Percentiles rank a stretch among this genome's conserved stretches.
Evolutionary conservation across 1,140 invertebrate species (phyloP).

Genomic region (Bursaphelenchus mucronatus): DNA sequence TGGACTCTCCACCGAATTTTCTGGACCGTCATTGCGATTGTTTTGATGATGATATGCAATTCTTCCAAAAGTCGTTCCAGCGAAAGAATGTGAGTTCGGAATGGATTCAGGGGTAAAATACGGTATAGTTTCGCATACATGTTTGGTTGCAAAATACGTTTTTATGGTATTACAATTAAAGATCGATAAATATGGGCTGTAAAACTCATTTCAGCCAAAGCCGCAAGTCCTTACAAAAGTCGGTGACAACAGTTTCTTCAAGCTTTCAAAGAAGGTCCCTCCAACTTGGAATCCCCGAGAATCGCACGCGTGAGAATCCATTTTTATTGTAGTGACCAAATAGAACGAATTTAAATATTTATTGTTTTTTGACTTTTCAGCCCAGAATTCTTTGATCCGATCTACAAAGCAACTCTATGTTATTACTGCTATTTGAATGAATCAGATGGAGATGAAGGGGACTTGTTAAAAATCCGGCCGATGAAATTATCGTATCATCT

Average conservation of each 20-base stretch:
- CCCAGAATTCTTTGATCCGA: conserved; percentile 33
- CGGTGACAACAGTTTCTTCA: conserved; percentile 16
- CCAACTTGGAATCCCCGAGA: conserved; percentile 10
- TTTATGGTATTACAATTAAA: not conserved
- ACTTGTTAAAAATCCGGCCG: conserved; percentile 36
- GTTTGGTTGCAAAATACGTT: not conserved
- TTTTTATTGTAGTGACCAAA: not conserved
- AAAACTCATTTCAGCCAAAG: conserved; percentile 18
- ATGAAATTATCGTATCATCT: conserved; percentile 39
- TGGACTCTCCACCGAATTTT: conserved; percentile 18
- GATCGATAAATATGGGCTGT: no score
- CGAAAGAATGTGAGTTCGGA: conserved; percentile 12
- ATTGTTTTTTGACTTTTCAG: conserved; percentile 22
- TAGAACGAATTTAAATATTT: conserved; percentile 14
- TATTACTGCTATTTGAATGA: conserved; percentile 34
- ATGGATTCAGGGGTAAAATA: not conserved
- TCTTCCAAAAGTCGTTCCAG: conserved; percentile 24
- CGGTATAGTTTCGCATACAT: no score
- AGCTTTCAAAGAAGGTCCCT: conserved; percentile 17
- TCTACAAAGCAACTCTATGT: conserved; percentile 37
- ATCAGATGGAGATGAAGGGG: conserved; percentile 32
- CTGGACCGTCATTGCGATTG: conserved; percentile 21
- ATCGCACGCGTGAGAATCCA: conserved; percentile 2
- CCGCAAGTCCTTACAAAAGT: conserved; percentile 24
- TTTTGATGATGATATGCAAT: conserved; percentile 26